Percentiles rank a stretch among this genome's conserved stretches.
Evolutionary conservation across 2,888 invertebrate species (phyloP).

Genomic region (Clepsis dumicolana): DNA sequence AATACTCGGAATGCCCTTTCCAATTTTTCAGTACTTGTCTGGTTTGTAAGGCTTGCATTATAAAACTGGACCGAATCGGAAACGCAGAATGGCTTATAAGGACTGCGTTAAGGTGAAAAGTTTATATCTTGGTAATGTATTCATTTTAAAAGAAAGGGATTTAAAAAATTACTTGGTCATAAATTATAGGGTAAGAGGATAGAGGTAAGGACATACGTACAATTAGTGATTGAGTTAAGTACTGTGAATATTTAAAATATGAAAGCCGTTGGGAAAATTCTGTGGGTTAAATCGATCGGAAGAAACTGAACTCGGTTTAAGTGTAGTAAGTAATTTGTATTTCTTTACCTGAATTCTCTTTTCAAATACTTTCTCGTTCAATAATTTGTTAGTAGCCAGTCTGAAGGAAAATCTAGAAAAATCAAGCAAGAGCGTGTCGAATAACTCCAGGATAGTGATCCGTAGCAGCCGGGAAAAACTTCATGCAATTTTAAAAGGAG

Average conservation of each 20-base stretch:
- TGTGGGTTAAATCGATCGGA: neutral
- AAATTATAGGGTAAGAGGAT: no score
- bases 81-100: neutral
- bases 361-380: neutral
- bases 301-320: neutral
- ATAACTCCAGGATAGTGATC: no score
- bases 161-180: no score
- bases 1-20: slow-evolving; percentile 19
- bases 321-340: neutral
- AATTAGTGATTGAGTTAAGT: no score
- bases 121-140: no score
- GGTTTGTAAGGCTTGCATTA: slow-evolving; percentile 10
- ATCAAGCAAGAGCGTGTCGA: no score
- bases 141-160: no score
- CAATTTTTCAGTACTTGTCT: slow-evolving; percentile 22
- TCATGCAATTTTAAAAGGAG: no score
- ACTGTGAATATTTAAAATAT: no score
- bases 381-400: neutral
- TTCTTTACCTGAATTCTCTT: neutral
- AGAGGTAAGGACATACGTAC: no score
- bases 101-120: no score
- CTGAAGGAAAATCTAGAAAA: slow-evolving; percentile 1
- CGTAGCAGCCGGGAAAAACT: no score
- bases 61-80: neutral
- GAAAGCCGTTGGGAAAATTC: neutral